Evolutionary conservation across 64 coral and sea anemone genomes (phyloP).

Genomic region (Porites australiensis): DNA sequence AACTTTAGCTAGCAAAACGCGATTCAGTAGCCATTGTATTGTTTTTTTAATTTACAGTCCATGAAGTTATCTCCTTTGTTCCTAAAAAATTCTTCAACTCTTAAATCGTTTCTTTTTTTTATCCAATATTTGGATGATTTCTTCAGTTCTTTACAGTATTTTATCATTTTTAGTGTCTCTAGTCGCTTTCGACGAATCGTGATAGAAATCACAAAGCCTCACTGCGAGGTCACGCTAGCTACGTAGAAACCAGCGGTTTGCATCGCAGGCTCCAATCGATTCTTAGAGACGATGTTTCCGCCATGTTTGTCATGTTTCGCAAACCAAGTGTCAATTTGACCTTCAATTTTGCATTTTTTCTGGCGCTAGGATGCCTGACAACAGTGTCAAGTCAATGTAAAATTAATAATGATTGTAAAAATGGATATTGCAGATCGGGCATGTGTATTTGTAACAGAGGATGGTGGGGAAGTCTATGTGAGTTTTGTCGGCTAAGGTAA

Average conservation of each 20-base stretch:
- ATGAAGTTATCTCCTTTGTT: too few relatives aligned
- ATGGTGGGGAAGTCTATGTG: slow-evolving; percentile 78
- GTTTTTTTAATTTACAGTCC: too few relatives aligned
- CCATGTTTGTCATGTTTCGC: slow-evolving; percentile 2
- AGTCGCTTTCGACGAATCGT: too few relatives aligned
- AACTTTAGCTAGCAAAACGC: too few relatives aligned
- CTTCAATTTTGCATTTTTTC: background rate
- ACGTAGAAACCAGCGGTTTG: background rate
- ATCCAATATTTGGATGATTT: too few relatives aligned
- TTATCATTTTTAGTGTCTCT: too few relatives aligned
- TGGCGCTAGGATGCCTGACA: background rate
- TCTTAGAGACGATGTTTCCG: background rate
- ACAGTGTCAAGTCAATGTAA: slow-evolving; percentile 24
- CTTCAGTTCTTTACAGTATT: too few relatives aligned
- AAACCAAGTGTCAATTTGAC: background rate
- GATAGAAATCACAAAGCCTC: background rate
- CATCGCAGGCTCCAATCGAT: background rate
- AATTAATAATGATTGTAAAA: slow-evolving; percentile 57
- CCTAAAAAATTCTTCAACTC: background rate
- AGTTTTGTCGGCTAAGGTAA: slow-evolving; percentile 84
- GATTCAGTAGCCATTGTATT: too few relatives aligned
- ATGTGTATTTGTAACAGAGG: slow-evolving; percentile 72
- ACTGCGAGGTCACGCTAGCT: background rate
- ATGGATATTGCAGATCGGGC: slow-evolving; percentile 7
- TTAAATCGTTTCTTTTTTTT: background rate